Base-by-base conservation (phyloP, 2,888 invertebrate genomes). In the Calliscelio sp. region DNA sequence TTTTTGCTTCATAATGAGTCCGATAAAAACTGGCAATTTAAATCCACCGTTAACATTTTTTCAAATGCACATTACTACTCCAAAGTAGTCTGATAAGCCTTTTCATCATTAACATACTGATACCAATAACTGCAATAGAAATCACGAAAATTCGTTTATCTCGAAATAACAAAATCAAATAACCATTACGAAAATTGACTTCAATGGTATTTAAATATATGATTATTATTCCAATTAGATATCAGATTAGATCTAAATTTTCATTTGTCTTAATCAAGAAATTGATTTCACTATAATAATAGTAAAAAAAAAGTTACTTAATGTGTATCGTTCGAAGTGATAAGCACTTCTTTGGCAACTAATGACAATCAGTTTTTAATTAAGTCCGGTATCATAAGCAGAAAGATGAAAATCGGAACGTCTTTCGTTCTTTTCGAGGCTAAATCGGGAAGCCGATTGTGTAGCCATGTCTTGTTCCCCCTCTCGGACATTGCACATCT, bases 311-410 rank as follows among this genome's bases (percentile, higher is more conserved):
- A n/a, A n/a, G n/a, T n/a, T n/a, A n/a, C n/a, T n/a, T n/a, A n/a
- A n/a, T n/a, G 11, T 11, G 14, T 38, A 38, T 10, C 38, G 38
- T 38, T 38, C 38, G 11, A 38, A n/a, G 14, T 6, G 38, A 11
- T 6, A 11, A 38, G 38, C 4, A 16, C 16, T n/a, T 2, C 16
- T 53, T 46, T 55, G n/a, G 0, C n/a, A 75, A 28, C 16, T 46
- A 77, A 28, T 35, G 32, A 22, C 32, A n/a, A 59, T 51, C 46
- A 59, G 51, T 77, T 89, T 90, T 90, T 90, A 90, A 91, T 91
- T 89, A 90, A 90, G 89, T 82, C 86, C 87, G 84, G 87, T 90
- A 88, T 86, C 88, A n/a, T n/a, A 87, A 86, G 83, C 79, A 86
- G 87, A 87, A 86, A 86, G 84, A 85, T 75, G 85, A 89, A 87